Conservation (phyloP, 2,888 invertebrate species). For the Sycophila texana region DNA sequence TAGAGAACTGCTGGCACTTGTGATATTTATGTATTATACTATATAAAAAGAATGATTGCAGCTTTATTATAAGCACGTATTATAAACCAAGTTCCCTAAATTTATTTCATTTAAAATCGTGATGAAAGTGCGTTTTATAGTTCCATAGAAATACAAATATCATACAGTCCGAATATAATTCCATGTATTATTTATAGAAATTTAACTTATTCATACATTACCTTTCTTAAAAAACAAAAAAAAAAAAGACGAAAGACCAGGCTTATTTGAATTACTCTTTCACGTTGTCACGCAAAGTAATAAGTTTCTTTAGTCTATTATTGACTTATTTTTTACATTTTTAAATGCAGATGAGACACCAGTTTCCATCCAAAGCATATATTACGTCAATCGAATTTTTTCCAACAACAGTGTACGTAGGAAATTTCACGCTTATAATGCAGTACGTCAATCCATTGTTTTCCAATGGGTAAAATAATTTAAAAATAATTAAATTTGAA, state of each 20-base stretch:
- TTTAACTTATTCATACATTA: conserved; percentile 20
- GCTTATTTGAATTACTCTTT: neutral
- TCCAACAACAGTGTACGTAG: too few species aligned
- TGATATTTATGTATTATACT: neutral
- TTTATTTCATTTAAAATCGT: conserved; percentile 25
- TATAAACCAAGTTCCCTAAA: conserved; percentile 10
- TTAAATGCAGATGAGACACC: too few species aligned
- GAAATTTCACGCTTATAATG: too few species aligned
- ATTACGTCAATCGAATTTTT: too few species aligned
- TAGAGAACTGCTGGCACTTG: neutral
- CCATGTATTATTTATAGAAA: conserved; percentile 19
- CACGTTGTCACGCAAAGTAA: neutral
- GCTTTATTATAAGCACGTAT: neutral
- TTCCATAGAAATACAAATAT: neutral
- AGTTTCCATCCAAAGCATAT: too few species aligned
- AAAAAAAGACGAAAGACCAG: neutral
- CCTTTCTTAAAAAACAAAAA: neutral
- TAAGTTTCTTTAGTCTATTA: neutral
- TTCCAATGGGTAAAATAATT: too few species aligned
- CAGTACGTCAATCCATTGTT: too few species aligned
- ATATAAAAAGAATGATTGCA: too few species aligned
- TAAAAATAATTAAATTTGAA: too few species aligned
- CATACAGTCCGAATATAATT: conserved; percentile 1
- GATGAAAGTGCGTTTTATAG: conserved; percentile 8
- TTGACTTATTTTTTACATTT: too few species aligned